A percentile compares a stretch with the other conserved stretches of the same genome.
Conservation (phyloP, 2,888 invertebrate species). For the Amphipoea lucens region DNA sequence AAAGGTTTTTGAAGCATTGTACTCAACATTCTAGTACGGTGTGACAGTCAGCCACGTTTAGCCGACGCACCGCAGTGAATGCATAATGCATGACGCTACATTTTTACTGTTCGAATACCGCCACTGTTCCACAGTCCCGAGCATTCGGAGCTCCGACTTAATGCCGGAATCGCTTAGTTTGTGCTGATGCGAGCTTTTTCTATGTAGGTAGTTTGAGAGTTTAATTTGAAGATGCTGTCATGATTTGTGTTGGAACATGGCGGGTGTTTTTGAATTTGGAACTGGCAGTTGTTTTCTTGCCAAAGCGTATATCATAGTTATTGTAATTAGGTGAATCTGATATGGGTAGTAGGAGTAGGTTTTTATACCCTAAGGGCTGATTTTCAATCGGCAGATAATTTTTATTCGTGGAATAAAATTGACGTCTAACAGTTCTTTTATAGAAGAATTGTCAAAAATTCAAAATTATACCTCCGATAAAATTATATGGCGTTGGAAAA, state of each 20-base stretch:
- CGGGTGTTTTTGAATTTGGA: slow-evolving; percentile 28
- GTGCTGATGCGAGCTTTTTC: slow-evolving; percentile 56
- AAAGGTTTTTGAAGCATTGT: too few relatives aligned
- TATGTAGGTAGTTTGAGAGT: slow-evolving; percentile 51
- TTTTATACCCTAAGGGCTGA: neutral
- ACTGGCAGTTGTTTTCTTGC: neutral
- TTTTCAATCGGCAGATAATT: too few relatives aligned
- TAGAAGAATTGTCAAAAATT: too few relatives aligned
- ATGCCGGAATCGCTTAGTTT: slow-evolving; percentile 73
- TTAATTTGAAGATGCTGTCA: slow-evolving; percentile 53
- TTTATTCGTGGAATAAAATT: too few relatives aligned
- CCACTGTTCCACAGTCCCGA: slow-evolving; percentile 46
- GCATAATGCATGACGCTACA: slow-evolving; percentile 78
- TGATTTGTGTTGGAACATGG: slow-evolving; percentile 42
- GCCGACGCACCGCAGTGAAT: slow-evolving; percentile 68
- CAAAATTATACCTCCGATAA: too few relatives aligned
- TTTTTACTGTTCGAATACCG: slow-evolving; percentile 71
- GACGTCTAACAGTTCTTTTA: too few relatives aligned
- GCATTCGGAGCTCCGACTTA: slow-evolving; percentile 57
- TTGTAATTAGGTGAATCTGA: neutral
- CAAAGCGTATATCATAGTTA: neutral
- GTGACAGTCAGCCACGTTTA: slow-evolving; percentile 60
- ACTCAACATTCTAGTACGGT: slow-evolving; percentile 31
- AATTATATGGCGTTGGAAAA: too few relatives aligned
- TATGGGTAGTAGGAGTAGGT: neutral